phyloP scores from a whole-genome alignment of 2,113 vertebrate species.

The Turnix velox region DNA sequence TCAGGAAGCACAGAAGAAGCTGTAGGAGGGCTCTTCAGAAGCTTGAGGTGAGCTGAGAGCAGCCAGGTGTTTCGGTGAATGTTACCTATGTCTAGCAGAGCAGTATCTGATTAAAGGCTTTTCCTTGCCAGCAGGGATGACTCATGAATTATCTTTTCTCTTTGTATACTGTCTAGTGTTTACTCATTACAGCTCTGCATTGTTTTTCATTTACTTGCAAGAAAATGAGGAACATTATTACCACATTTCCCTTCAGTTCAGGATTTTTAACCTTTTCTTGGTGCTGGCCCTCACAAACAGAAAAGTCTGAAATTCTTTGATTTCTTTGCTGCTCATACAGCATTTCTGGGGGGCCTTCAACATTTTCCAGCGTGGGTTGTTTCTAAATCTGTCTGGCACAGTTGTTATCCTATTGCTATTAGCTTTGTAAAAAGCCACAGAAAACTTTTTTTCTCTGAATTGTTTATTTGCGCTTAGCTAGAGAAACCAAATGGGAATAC shows the following conservation, averaged over 20 bases:
- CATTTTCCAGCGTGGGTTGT: background rate
- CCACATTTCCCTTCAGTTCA: background rate
- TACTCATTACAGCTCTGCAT: background rate
- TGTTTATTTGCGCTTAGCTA: background rate
- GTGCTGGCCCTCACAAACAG: background rate
- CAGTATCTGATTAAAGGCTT: background rate
- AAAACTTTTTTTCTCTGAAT: background rate
- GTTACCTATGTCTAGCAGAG: background rate
- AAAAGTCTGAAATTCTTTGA: background rate
- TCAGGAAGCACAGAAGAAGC: background rate
- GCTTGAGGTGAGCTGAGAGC: conserved; percentile 6
- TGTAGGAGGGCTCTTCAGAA: conserved; percentile 5
- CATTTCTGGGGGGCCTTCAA: background rate
- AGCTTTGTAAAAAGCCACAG: background rate
- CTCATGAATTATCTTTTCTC: conserved; percentile 34
- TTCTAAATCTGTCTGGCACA: background rate
- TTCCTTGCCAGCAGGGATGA: conserved; percentile 21
- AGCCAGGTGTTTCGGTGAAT: conserved; percentile 40
- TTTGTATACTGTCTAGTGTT: conserved; percentile 25
- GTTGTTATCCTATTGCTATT: background rate
- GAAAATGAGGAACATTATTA: conserved; percentile 34
- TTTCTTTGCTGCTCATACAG: background rate
- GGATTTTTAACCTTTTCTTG: background rate
- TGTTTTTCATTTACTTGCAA: conserved; percentile 38
- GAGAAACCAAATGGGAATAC: conserved; percentile 11